These are phyloP conservation scores for Thymallus thymallus DNA, from an alignment of 2,113 vertebrate species.

Conservation along the genomic window DNA sequence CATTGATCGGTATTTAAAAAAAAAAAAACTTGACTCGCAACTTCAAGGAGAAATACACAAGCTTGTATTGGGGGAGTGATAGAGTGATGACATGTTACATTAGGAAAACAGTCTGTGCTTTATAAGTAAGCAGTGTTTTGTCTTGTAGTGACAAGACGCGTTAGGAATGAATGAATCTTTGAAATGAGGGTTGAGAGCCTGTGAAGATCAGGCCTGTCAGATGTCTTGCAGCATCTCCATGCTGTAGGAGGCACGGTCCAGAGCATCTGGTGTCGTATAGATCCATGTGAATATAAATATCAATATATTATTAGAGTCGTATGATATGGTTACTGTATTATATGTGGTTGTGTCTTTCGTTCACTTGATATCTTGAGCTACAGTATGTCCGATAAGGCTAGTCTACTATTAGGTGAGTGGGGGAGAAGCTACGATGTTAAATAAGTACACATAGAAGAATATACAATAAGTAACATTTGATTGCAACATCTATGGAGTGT, in stretches of 20 bases:
- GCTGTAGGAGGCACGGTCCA: neutral
- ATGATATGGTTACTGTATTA: neutral
- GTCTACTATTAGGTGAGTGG: conserved; percentile 16
- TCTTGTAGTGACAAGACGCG: conserved; percentile 45
- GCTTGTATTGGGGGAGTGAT: conserved; percentile 33
- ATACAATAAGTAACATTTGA: conserved; percentile 51
- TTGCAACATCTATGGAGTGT: conserved; percentile 58
- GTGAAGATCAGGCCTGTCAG: conserved; percentile 2
- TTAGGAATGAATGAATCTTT: conserved; percentile 47
- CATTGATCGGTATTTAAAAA: conserved; percentile 31
- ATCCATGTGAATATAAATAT: conserved; percentile 30
- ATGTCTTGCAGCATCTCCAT: neutral
- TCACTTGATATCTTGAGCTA: conserved; percentile 35
- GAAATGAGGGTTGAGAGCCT: conserved; percentile 4
- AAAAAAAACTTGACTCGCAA: conserved; percentile 3
- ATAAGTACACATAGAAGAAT: conserved; percentile 39
- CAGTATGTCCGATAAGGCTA: conserved; percentile 29
- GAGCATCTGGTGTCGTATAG: conserved; percentile 44
- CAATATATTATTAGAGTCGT: conserved; percentile 25
- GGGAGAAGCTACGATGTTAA: conserved; percentile 62
- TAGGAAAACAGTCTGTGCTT: conserved; percentile 48
- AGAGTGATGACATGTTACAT: neutral
- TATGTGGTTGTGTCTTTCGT: conserved; percentile 13
- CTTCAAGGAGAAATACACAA: conserved; percentile 12
- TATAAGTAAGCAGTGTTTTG: conserved; percentile 30